These are phyloP conservation scores for Sialia sialis DNA, from an alignment of 2,113 vertebrate genomes.

Conservation along the genomic window DNA sequence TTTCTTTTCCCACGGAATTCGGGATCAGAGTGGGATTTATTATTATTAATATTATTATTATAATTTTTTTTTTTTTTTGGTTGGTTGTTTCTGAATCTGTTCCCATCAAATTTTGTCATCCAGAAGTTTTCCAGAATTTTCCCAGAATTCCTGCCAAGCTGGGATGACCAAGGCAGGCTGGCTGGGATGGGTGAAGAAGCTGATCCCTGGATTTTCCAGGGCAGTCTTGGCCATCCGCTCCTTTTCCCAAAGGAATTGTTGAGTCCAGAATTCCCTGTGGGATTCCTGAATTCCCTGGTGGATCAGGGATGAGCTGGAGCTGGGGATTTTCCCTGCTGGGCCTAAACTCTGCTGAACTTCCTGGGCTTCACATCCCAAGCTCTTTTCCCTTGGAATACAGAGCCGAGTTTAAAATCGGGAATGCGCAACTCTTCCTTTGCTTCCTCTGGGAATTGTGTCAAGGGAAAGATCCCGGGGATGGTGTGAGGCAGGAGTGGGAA, in stretches of 20 bases:
- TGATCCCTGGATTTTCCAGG: background rate
- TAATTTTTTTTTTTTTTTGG: too few species aligned
- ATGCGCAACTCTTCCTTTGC: background rate
- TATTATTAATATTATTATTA: too few species aligned
- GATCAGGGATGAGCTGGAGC: background rate
- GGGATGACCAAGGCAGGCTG: background rate
- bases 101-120: background rate
- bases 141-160: background rate
- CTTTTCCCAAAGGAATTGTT: background rate
- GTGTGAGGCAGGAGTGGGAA: background rate
- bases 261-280: fast-evolving
- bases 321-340: background rate
- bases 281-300: background rate
- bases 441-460: background rate
- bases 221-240: fast-evolving
- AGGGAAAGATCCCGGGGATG: background rate
- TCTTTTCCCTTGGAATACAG: background rate
- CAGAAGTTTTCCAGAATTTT: background rate
- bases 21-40: background rate
- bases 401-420: background rate
- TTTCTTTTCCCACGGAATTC: background rate
- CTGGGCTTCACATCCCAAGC: background rate
- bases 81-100: background rate
- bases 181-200: background rate
- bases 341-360: background rate